Conservation (phyloP, 2,888 invertebrate species). For the Protonemura montana region DNA sequence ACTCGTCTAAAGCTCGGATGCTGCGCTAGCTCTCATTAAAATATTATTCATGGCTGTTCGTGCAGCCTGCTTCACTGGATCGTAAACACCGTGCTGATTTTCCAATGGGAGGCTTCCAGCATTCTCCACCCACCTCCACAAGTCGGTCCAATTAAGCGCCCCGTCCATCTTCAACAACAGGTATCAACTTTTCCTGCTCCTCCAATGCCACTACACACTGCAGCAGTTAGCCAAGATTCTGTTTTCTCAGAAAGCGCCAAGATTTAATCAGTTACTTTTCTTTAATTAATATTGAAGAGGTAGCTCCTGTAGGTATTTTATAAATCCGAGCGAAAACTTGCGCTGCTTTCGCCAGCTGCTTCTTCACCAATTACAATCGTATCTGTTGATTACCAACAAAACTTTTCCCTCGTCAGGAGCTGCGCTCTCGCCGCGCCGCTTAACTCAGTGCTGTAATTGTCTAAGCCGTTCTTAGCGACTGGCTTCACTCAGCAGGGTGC, state of each 20-base stretch:
- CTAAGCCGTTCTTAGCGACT: not conserved
- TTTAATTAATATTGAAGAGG: not conserved
- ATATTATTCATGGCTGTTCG: conserved; percentile 22
- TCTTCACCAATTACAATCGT: conserved; percentile 36
- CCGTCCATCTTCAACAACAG: not conserved
- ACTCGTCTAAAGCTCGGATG: conserved; percentile 1
- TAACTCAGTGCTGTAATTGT: conserved; percentile 10
- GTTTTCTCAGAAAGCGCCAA: not conserved
- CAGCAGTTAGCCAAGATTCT: not conserved
- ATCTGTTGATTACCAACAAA: conserved; percentile 31
- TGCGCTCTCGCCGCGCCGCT: not conserved
- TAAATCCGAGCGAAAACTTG: not conserved
- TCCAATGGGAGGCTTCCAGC: not conserved
- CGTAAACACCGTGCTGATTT: not conserved
- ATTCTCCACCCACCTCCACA: not conserved
- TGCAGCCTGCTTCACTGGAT: not conserved
- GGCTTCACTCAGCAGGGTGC: conserved; percentile 8
- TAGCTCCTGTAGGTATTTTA: not conserved
- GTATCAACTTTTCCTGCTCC: not conserved
- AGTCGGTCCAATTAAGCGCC: not conserved
- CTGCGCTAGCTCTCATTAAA: conserved; percentile 19
- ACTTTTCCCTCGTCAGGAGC: not conserved
- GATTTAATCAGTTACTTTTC: not conserved
- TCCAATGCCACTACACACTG: not conserved
- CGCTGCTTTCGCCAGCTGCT: conserved; percentile 13